Conservation (phyloP, 92 coral and sea anemone species). For the Zoanthus sociatus region DNA sequence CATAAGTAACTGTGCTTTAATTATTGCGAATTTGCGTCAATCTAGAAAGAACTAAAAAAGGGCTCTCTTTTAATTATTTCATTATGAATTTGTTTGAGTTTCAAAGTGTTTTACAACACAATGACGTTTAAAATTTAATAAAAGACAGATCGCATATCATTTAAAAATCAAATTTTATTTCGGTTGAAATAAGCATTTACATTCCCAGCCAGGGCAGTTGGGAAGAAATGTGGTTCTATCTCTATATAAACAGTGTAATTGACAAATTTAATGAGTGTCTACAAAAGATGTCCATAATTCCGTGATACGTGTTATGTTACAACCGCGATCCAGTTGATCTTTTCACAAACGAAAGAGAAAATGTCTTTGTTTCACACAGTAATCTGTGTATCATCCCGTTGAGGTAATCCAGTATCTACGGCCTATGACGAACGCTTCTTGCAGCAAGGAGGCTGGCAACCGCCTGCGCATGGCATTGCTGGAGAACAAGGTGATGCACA, state of each 20-base stretch:
- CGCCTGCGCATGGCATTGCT: constrained; percentile 22
- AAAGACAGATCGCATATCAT: neutral
- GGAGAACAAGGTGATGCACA: constrained; percentile 28
- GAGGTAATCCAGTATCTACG: constrained; percentile 11
- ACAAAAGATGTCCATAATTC: constrained; percentile 31
- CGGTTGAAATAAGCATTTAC: constrained; percentile 29
- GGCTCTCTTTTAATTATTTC: too few relatives aligned
- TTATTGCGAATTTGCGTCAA: neutral
- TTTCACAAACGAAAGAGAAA: constrained; percentile 34
- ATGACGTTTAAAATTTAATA: neutral
- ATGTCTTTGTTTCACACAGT: constrained; percentile 38
- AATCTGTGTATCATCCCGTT: constrained; percentile 23
- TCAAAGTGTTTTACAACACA: neutral
- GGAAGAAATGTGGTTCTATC: constrained; percentile 13
- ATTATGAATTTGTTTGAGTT: neutral
- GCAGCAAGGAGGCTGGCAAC: constrained; percentile 79
- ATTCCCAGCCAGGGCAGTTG: neutral
- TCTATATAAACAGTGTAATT: constrained; percentile 28
- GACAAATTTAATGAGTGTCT: constrained; percentile 23
- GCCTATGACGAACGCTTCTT: constrained; percentile 81
- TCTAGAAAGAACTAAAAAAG: too few relatives aligned
- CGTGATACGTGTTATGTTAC: constrained; percentile 19
- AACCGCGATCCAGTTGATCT: constrained; percentile 14
- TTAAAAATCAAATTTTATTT: constrained; percentile 44
- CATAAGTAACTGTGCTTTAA: neutral